Percentiles rank a stretch among this genome's conserved stretches.
These are phyloP conservation scores for Bombus huntii DNA, from an alignment of 1,140 invertebrate genomes.

Conservation along the genomic window DNA sequence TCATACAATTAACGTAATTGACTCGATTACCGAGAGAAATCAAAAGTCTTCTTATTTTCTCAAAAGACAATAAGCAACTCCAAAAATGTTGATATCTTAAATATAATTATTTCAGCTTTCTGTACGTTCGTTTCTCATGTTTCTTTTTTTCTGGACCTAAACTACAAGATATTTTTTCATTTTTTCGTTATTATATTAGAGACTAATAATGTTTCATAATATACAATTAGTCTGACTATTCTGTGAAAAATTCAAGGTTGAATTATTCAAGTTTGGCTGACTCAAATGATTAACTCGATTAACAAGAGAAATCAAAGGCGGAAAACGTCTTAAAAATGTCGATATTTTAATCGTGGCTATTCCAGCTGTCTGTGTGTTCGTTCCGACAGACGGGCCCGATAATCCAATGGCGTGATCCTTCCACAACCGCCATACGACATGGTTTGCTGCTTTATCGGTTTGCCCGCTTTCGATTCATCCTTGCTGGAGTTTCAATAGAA, in stretches of 20 bases:
- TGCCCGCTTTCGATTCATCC: constrained; percentile 54
- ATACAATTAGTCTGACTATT: too few relatives aligned
- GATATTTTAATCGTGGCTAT: neutral
- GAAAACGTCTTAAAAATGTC: neutral
- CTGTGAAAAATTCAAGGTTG: too few relatives aligned
- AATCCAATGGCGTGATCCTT: constrained; percentile 51
- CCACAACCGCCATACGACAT: constrained; percentile 53
- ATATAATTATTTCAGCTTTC: too few relatives aligned
- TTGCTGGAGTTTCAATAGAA: constrained; percentile 53
- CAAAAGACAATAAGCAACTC: neutral
- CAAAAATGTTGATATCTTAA: neutral
- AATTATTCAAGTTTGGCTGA: too few relatives aligned
- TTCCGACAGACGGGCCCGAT: constrained; percentile 47
- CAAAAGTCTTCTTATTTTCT: neutral
- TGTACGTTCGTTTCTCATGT: too few relatives aligned
- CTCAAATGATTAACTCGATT: too few relatives aligned
- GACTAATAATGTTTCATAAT: too few relatives aligned
- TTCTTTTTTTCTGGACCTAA: too few relatives aligned
- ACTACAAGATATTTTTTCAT: too few relatives aligned
- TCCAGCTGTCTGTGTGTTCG: constrained; percentile 2
- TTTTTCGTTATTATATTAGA: too few relatives aligned
- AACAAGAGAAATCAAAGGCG: neutral
- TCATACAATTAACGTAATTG: neutral
- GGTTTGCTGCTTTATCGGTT: constrained; percentile 60
- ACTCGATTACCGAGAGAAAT: neutral